Evolutionary conservation across 2,888 invertebrate genomes (phyloP).

Genomic region (Amblyteles armatorius): DNA sequence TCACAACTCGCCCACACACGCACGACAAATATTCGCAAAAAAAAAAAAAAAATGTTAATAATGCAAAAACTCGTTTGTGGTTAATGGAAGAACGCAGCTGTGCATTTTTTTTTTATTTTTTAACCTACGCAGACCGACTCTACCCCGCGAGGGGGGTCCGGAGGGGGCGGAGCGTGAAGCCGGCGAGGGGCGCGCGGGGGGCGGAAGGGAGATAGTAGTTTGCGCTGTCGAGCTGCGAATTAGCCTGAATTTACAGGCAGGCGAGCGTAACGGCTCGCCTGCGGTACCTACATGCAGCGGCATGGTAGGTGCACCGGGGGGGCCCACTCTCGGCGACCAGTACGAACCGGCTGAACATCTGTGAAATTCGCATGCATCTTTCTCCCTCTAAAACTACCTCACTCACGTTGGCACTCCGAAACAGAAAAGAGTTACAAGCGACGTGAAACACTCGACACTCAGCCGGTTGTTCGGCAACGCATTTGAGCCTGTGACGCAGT

Average conservation of each 20-base stretch:
- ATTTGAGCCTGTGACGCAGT: constrained; percentile 7
- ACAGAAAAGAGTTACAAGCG: constrained; percentile 43
- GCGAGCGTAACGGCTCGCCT: constrained; percentile 59
- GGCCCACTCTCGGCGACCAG: constrained; percentile 55
- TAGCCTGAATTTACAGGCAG: constrained; percentile 71
- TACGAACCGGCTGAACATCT: constrained; percentile 65
- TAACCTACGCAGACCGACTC: constrained; percentile 18
- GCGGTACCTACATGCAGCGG: constrained; percentile 47
- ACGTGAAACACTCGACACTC: constrained; percentile 49
- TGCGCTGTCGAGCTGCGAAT: constrained; percentile 69
- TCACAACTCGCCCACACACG: background rate
- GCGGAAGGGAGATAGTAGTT: constrained; percentile 67
- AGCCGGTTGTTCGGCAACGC: constrained; percentile 19
- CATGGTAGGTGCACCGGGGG: constrained; percentile 29
- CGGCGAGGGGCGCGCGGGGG: constrained; percentile 13
- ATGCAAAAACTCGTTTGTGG: constrained; percentile 59
- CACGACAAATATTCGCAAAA: background rate
- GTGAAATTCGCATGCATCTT: constrained; percentile 69
- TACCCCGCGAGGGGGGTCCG: background rate
- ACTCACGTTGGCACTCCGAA: constrained; percentile 28
- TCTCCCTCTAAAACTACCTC: constrained; percentile 22
- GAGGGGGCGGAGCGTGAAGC: background rate
- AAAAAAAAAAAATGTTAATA: constrained; percentile 49
- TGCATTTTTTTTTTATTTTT: constrained; percentile 43
- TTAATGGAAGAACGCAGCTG: constrained; percentile 62